Evolutionary conservation across 2,797 vertebrate genomes (phyloP), one percentile per base, ranked within the genome.

Genomic region (Eurystomus glaucurus): DNA sequence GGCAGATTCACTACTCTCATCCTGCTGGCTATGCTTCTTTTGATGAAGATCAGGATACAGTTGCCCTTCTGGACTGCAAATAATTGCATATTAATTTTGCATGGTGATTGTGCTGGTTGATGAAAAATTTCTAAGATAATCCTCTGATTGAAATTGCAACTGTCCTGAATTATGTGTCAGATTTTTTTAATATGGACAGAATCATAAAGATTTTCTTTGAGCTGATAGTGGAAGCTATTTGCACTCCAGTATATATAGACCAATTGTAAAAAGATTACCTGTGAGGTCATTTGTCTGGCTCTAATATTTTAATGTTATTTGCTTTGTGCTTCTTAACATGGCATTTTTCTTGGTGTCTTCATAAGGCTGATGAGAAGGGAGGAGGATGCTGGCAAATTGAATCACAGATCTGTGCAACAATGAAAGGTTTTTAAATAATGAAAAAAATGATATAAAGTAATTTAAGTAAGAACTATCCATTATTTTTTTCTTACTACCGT

Each of bases 81-180:
- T 58, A 29, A 50, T 39, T 41, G 10, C 4, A 2, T 9, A 18
- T 20, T 76, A 45, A 52, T 86, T 92, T 61, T 81, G 6, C 6
- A 13, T 26, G 1, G 1, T 26, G 8, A 46, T 12, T 54, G n/a
- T 2, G 0, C 17, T 52, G 37, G 12, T 6, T 69, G n/a, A 72
- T 66, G 35, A 75, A 86, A 81, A 48, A 58, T 37, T 88, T 75
- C 33, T 86, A 29, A 75, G 84, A 54, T 35, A 3, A 11, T 79
- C 82, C n/a, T 85, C 22, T n/a, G 50, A 19, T 21, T 60, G 11
- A 74, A 85, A 86, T 78, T 25, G 46, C 3, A 9, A 6, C 43
- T 37, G 8, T 33, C 10, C 15, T 78, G n/a, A 61, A 35, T 77
- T 84, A 28, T 46, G 12, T 26, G 23, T 54, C 46, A 9, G 9